Evolutionary conservation across 2,797 vertebrate species (phyloP).

Genomic region (Synanceia verrucosa): DNA sequence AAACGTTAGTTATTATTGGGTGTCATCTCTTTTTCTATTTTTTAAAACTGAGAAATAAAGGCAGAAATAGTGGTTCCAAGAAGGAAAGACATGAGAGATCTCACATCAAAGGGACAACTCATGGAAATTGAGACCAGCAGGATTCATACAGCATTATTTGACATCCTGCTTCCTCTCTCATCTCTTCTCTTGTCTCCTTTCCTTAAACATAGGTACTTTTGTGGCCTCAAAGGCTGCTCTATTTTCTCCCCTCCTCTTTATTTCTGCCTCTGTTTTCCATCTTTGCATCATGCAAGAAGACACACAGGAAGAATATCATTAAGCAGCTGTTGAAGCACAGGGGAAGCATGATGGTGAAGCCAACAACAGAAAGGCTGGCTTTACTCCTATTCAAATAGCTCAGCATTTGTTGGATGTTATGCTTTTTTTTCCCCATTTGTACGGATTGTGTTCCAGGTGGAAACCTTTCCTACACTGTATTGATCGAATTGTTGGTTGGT

Average conservation of each 20-base stretch:
- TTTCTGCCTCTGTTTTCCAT: constrained; percentile 6
- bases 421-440: neutral
- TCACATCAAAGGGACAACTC: constrained; percentile 41
- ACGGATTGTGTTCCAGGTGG: neutral
- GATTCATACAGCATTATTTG: constrained; percentile 12
- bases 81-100: neutral
- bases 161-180: constrained; percentile 4
- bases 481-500: neutral
- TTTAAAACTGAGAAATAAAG: neutral
- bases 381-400: neutral
- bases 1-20: neutral
- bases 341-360: neutral
- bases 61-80: neutral
- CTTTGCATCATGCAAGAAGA: neutral
- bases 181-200: neutral
- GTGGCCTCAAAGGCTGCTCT: neutral
- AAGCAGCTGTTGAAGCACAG: neutral
- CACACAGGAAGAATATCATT: constrained; percentile 31
- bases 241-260: constrained; percentile 18
- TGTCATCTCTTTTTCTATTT: neutral
- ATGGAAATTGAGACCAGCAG: constrained; percentile 2
- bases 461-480: neutral
- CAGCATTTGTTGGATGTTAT: neutral
- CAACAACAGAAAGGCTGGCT: neutral
- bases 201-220: constrained; percentile 3